These are phyloP conservation scores for Pocillopora grandis DNA, from an alignment of 92 coral and sea anemone genomes.

Conservation along the genomic window DNA sequence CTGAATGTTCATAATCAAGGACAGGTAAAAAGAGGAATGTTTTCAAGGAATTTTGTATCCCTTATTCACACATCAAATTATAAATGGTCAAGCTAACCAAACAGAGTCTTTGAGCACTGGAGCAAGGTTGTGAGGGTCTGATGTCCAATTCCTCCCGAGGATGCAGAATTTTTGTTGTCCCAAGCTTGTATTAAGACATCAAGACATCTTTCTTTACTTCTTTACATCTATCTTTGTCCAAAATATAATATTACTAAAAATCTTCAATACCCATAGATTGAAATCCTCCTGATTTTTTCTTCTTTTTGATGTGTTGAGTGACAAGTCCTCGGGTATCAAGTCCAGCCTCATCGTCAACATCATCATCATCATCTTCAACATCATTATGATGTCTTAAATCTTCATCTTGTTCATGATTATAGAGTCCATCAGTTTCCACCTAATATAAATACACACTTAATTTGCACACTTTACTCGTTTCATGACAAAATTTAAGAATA, in stretches of 20 bases:
- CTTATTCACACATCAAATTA: no score
- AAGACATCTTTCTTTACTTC: no score
- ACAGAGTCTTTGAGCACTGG: no score
- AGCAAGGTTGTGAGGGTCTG: no score
- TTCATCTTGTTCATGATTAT: conserved; percentile 43
- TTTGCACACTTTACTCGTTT: no score
- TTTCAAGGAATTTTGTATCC: no score
- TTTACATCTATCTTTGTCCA: neutral
- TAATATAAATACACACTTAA: neutral
- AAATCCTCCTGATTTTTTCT: conserved; percentile 93
- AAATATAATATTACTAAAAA: neutral
- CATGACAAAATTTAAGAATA: no score
- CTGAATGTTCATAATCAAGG: neutral
- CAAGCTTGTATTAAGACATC: no score
- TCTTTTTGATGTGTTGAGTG: conserved; percentile 78
- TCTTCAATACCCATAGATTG: conserved; percentile 85
- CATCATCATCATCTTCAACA: conserved; percentile 53
- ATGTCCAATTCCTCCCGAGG: no score
- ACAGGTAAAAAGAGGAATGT: no score
- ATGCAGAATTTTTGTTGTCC: no score
- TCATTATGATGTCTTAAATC: conserved; percentile 7
- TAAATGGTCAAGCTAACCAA: no score
- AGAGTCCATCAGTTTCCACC: conserved; percentile 42
- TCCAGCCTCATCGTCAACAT: conserved; percentile 27
- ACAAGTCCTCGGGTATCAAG: conserved; percentile 66